These are phyloP conservation scores for Epirrhoe alternata DNA, from an alignment of 2,888 invertebrate genomes.

Conservation along the genomic window DNA sequence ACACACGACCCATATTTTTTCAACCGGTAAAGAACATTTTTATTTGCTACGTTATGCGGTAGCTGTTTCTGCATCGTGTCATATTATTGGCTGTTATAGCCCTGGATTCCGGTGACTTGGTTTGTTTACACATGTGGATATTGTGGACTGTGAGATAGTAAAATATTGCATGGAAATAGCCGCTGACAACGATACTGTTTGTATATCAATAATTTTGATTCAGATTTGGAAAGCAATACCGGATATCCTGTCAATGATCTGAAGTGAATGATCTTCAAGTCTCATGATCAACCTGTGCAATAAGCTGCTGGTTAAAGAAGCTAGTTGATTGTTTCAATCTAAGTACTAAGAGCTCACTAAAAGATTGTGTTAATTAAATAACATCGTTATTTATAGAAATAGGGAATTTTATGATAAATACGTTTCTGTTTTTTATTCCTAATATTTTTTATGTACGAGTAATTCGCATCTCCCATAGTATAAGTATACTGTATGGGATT, in stretches of 20 bases:
- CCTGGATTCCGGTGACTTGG: constrained; percentile 57
- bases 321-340: no score
- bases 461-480: no score
- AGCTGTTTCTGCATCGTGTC: constrained; percentile 1
- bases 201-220: constrained; percentile 1
- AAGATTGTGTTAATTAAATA: no score
- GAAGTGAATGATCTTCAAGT: neutral
- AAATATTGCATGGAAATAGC: constrained; percentile 68
- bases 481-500: no score
- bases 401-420: no score
- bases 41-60: neutral
- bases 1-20: neutral
- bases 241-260: neutral
- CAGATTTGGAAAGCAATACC: constrained; percentile 2
- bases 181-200: constrained; percentile 10
- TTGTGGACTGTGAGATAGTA: constrained; percentile 72
- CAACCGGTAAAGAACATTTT: neutral
- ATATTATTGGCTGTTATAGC: constrained; percentile 12
- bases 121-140: constrained; percentile 75
- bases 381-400: no score
- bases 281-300: no score
- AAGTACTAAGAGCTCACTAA: no score
- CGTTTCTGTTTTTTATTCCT: no score
- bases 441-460: no score
- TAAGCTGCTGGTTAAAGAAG: neutral